phyloP scores from a whole-genome alignment of 64 coral and sea anemone species.

The Anthopleura sola region DNA sequence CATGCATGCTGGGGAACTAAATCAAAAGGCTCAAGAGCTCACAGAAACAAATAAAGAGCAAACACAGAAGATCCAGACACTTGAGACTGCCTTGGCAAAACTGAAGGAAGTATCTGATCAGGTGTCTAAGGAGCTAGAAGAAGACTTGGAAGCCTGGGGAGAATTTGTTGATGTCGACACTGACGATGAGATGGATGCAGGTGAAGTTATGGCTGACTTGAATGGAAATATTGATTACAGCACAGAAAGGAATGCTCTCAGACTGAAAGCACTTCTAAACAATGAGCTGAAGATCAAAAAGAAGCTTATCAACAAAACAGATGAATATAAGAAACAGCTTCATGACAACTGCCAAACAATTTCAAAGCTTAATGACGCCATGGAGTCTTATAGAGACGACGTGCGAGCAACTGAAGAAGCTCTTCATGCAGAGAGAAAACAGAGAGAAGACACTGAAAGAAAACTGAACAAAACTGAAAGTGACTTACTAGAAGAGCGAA shows the following conservation, averaged over 20 bases:
- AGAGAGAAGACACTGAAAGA: constrained; percentile 22
- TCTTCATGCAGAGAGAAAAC: constrained; percentile 23
- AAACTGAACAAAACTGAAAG: constrained; percentile 9
- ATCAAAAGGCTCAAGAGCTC: neutral
- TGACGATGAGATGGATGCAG: neutral
- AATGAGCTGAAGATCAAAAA: constrained; percentile 5
- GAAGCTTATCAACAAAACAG: neutral
- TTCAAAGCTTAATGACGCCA: neutral
- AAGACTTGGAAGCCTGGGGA: constrained; percentile 46
- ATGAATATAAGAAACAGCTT: constrained; percentile 8
- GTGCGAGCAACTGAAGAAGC: neutral
- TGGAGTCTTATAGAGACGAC: neutral
- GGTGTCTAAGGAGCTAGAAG: constrained; percentile 34
- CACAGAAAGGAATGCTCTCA: neutral
- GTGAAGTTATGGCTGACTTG: neutral
- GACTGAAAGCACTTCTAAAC: neutral
- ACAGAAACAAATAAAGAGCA: neutral
- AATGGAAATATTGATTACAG: constrained; percentile 1
- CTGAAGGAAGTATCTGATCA: constrained; percentile 6
- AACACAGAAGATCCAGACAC: neutral
- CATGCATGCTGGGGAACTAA: neutral
- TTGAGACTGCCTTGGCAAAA: neutral
- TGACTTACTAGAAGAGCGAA: neutral
- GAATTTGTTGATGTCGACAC: neutral
- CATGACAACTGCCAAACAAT: neutral